Evolutionary conservation across 1,140 invertebrate species (phyloP).

Genomic region (Eubasilissa regina): DNA sequence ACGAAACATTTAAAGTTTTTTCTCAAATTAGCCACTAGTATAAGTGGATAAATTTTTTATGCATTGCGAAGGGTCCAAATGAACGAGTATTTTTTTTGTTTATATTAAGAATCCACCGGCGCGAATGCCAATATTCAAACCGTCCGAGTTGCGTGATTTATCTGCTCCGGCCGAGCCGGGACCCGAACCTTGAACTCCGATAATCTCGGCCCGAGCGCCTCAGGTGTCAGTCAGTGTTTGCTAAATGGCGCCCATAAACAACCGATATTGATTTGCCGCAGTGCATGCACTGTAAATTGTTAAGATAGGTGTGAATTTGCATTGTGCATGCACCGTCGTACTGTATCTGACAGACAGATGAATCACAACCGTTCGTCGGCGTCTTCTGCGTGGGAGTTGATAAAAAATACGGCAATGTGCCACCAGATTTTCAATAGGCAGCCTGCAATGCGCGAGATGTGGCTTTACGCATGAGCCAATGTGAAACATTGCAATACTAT

Average conservation of each 20-base stretch:
- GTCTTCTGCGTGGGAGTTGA: too few relatives aligned
- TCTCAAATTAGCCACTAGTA: too few relatives aligned
- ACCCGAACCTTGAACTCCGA: constrained; percentile 14
- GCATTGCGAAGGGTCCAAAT: not conserved
- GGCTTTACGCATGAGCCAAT: too few relatives aligned
- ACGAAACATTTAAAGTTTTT: too few relatives aligned
- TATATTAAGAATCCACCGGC: not conserved
- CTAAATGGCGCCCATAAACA: constrained; percentile 18
- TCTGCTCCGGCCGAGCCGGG: not conserved
- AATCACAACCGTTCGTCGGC: too few relatives aligned
- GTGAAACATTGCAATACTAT: too few relatives aligned
- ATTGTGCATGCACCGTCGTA: too few relatives aligned
- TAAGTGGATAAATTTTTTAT: too few relatives aligned
- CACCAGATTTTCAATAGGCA: too few relatives aligned
- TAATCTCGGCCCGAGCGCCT: not conserved
- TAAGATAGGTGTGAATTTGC: not conserved
- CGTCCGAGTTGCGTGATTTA: constrained; percentile 6
- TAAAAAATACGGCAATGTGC: too few relatives aligned
- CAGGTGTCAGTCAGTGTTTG: constrained; percentile 29
- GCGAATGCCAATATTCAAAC: not conserved
- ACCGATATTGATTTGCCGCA: not conserved
- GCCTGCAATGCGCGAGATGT: too few relatives aligned
- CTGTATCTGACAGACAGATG: too few relatives aligned
- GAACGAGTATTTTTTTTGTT: constrained; percentile 2
- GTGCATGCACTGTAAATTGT: not conserved